Base-by-base conservation (phyloP, 2,888 invertebrate genomes). In the Microctonus aethiopoides region DNA sequence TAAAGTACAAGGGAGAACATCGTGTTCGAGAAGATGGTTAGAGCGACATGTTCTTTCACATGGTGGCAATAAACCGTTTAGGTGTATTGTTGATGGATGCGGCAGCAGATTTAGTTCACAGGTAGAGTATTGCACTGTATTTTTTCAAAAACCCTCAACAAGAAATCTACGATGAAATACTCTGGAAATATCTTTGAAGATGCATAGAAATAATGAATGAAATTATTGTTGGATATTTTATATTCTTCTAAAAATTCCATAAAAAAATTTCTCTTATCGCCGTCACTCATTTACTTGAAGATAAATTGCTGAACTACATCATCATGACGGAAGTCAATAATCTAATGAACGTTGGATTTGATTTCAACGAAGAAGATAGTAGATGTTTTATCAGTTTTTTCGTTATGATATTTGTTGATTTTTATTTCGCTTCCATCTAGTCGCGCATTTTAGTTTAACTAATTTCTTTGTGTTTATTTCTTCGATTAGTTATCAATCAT, bases 71-170 rank as follows among this genome's bases (percentile, higher is more conserved):
- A 97, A 97, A 86, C 97, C 97, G 26, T 97, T 96, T 89, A 92
- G 95, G 81, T 98, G 98, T 88, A 97, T 98, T 86, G 95, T 98
- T 79, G 96, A 96, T 83, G 94, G 96, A 80, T 98, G 98, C 87
- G 95, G 96, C 79, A 91, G 91, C 80, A 89, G 95, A 81, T 95
- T 95, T 84, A 94, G 94, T 82, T 94, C 94, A 72, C 95, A 95
- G 93, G 95, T 95, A 90, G 84, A 88, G 68, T 74, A 54, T 34
- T 26, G 54, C 7, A 36, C 54, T 66, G 9, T 65, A 20, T 61
- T 46, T 61, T 41, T 41, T 39, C 16, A 32, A 34, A 46, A 29
- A 56, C n/a, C 9, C 9, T 11, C 6, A 29, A 24, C 26, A 1
- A 56, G 24, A 26, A 46, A n/a, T 46, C 16, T 20, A 0, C 9